Evolutionary conservation across 1,140 invertebrate genomes (phyloP).

Genomic region (Leptinotarsa lineolata): DNA sequence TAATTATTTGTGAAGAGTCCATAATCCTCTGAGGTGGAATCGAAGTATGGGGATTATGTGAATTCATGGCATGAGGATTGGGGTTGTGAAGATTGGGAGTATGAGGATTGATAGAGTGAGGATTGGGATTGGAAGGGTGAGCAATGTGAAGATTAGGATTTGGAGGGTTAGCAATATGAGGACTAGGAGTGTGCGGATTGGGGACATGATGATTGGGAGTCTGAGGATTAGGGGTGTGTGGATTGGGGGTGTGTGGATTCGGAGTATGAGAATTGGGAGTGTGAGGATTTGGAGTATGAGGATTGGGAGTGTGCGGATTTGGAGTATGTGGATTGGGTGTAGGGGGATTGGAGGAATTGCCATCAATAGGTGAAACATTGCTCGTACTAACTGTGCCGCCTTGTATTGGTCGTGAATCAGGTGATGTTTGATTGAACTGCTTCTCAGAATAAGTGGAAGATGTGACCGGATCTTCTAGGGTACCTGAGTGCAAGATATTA

Average conservation of each 20-base stretch:
- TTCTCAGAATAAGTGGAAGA: conserved; percentile 71
- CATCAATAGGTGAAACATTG: conserved; percentile 69
- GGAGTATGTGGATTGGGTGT: conserved; percentile 51
- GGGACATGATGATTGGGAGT: not conserved
- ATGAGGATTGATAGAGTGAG: too few relatives aligned
- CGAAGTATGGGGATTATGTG: too few relatives aligned
- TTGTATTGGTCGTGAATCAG: conserved; percentile 71
- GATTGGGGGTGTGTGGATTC: conserved; percentile 32
- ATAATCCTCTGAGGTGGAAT: conserved; percentile 32
- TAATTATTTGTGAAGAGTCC: conserved; percentile 2
- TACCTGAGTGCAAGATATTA: conserved; percentile 55
- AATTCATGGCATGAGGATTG: too few relatives aligned
- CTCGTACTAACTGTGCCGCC: conserved; percentile 76
- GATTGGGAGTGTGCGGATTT: not conserved
- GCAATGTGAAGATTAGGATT: too few relatives aligned
- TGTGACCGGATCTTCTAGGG: conserved; percentile 66
- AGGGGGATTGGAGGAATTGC: conserved; percentile 59
- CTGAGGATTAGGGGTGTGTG: not conserved
- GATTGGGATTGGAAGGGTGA: too few relatives aligned
- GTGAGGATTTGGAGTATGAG: not conserved
- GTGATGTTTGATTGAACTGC: conserved; percentile 55
- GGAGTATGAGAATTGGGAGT: not conserved
- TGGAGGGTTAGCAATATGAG: conserved; percentile 15
- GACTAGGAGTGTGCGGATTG: conserved; percentile 37
- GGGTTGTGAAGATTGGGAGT: too few relatives aligned